Evolutionary conservation across 2,113 vertebrate species (phyloP).

Genomic region (Plotosus lineatus): DNA sequence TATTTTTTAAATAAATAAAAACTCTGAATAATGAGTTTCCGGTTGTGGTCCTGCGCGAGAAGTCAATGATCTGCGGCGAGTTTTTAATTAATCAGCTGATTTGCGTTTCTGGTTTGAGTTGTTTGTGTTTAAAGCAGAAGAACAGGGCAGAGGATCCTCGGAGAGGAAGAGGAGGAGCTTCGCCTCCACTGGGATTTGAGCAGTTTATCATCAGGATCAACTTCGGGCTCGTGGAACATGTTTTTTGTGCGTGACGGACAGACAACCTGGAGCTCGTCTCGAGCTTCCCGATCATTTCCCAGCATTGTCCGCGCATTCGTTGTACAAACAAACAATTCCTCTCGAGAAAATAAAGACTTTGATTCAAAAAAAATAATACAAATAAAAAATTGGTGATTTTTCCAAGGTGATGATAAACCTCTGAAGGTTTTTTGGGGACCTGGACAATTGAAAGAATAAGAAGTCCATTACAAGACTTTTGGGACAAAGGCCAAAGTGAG

Average conservation of each 20-base stretch:
- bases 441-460: background rate
- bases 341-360: background rate
- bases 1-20: too few species aligned
- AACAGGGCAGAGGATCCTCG: background rate
- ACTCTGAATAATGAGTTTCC: background rate
- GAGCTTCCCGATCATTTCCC: too few species aligned
- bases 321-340: too few species aligned
- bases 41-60: background rate
- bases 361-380: too few species aligned
- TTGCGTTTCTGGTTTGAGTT: background rate
- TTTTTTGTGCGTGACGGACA: too few species aligned
- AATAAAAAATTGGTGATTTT: conserved; percentile 28
- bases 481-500: background rate
- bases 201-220: background rate
- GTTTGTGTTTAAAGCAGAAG: background rate
- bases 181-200: background rate
- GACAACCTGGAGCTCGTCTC: too few species aligned
- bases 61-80: background rate
- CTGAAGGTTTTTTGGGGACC: conserved; percentile 26
- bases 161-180: background rate
- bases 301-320: too few species aligned
- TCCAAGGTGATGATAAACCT: conserved; percentile 36
- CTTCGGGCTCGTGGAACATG: background rate
- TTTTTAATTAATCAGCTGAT: conserved; percentile 3
- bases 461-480: conserved; percentile 2